These are phyloP conservation scores for Aplysia californica DNA, from an alignment of 1,140 invertebrate genomes.

Conservation along the genomic window DNA sequence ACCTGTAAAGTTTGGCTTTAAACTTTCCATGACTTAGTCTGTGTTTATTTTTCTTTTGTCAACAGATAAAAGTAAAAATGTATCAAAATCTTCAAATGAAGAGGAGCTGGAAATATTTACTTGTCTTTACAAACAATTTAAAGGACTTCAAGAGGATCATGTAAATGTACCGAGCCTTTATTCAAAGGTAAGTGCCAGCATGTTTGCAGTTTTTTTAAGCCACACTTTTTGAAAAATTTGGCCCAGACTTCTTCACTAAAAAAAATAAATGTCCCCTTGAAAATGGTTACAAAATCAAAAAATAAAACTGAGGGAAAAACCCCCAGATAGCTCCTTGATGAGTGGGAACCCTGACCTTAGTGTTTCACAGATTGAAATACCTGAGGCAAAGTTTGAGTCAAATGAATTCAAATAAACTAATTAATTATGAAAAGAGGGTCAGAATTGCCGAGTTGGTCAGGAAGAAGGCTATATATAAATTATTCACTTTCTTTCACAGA, in stretches of 20 bases:
- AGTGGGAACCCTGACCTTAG: no score
- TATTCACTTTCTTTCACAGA: no score
- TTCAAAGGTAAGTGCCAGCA: slow-evolving; percentile 72
- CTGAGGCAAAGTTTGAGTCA: no score
- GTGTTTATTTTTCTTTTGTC: neutral
- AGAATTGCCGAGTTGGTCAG: no score
- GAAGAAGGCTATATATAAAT: no score
- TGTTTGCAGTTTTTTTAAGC: neutral
- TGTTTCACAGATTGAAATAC: no score
- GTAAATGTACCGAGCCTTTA: slow-evolving; percentile 81
- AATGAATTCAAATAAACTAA: no score
- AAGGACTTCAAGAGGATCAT: slow-evolving; percentile 60
- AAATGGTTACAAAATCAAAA: neutral
- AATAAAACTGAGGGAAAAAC: slow-evolving; percentile 7
- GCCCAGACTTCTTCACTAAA: neutral
- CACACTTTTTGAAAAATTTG: neutral
- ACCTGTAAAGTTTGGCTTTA: neutral
- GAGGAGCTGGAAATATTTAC: slow-evolving; percentile 73
- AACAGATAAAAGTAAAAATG: neutral
- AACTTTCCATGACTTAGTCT: neutral
- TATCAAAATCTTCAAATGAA: slow-evolving; percentile 20
- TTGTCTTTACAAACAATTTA: slow-evolving; percentile 72
- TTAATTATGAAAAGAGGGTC: no score
- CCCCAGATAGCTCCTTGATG: no score
- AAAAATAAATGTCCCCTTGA: slow-evolving; percentile 3